phyloP scores from a whole-genome alignment of 2,888 invertebrate species.

The Cactoblastis cactorum region DNA sequence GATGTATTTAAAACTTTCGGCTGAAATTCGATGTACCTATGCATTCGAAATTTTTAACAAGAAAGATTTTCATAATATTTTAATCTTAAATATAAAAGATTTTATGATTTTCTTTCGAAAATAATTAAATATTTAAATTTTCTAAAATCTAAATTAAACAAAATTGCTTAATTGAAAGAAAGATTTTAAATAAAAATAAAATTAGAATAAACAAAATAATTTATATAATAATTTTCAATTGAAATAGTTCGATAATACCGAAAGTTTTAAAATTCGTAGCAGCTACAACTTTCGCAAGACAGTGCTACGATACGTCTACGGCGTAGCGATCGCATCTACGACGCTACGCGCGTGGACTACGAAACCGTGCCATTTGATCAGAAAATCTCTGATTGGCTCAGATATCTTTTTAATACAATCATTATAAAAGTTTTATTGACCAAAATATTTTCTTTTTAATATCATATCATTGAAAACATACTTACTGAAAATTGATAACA shows the following conservation, averaged over 20 bases:
- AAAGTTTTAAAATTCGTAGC: constrained; percentile 7
- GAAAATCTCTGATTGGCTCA: neutral
- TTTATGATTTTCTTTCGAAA: no score
- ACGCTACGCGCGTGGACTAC: neutral
- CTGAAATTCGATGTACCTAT: neutral
- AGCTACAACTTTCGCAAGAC: neutral
- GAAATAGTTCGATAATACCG: neutral
- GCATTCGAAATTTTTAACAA: constrained; percentile 3
- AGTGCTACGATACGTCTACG: constrained; percentile 8
- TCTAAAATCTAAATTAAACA: no score
- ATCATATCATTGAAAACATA: no score
- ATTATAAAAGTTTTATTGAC: neutral
- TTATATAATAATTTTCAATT: neutral
- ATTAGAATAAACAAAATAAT: neutral
- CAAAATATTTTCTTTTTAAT: neutral
- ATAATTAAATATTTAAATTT: no score
- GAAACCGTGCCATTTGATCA: constrained; percentile 5
- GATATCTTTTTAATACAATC: neutral
- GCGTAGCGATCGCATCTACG: constrained; percentile 7
- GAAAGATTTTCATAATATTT: neutral
- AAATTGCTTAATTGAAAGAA: neutral
- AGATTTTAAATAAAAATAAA: neutral
- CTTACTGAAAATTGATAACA: no score
- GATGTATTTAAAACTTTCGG: constrained; percentile 5
- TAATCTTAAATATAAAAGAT: no score